Conservation (phyloP, 1,140 invertebrate species). For the Drosophila ohnishii region DNA sequence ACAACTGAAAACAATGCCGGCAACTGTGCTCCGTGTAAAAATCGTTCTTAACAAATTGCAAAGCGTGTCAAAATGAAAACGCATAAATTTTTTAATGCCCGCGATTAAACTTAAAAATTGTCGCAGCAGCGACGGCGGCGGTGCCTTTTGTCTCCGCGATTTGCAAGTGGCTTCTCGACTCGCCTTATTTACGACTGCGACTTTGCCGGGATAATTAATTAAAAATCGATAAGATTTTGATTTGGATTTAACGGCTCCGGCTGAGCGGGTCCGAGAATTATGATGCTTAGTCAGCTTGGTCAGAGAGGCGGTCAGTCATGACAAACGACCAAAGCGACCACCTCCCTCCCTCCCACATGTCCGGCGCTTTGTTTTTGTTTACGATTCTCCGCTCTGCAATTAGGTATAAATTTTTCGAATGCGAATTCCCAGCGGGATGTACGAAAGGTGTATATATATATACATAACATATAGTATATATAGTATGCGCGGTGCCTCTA, state of each 20-base stretch:
- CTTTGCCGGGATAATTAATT: constrained; percentile 69
- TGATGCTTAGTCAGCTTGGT: constrained; percentile 68
- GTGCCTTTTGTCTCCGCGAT: constrained; percentile 23
- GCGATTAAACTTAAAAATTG: constrained; percentile 43
- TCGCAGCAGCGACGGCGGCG: constrained; percentile 46
- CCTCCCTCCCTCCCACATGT: not conserved
- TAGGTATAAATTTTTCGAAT: constrained; percentile 56
- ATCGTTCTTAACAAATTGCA: constrained; percentile 72
- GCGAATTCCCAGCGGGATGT: constrained; percentile 43
- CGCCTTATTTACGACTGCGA: constrained; percentile 59
- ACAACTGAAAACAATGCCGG: constrained; percentile 49
- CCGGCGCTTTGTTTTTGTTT: constrained; percentile 49
- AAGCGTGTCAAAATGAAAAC: constrained; percentile 74
- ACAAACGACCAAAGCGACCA: constrained; percentile 43
- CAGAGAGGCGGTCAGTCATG: constrained; percentile 28
- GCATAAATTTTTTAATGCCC: constrained; percentile 71
- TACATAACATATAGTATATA: not conserved
- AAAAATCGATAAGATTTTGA: constrained; percentile 80
- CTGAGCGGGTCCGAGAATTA: constrained; percentile 53
- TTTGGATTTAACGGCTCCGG: constrained; percentile 73
- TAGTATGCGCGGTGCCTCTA: constrained; percentile 6
- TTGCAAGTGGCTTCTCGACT: constrained; percentile 19
- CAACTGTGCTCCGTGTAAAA: constrained; percentile 44
- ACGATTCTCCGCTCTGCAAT: constrained; percentile 51
- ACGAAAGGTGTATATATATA: constrained; percentile 15